These are phyloP conservation scores for Cyclura pinguis DNA, from an alignment of 2,797 vertebrate genomes.

Conservation along the genomic window DNA sequence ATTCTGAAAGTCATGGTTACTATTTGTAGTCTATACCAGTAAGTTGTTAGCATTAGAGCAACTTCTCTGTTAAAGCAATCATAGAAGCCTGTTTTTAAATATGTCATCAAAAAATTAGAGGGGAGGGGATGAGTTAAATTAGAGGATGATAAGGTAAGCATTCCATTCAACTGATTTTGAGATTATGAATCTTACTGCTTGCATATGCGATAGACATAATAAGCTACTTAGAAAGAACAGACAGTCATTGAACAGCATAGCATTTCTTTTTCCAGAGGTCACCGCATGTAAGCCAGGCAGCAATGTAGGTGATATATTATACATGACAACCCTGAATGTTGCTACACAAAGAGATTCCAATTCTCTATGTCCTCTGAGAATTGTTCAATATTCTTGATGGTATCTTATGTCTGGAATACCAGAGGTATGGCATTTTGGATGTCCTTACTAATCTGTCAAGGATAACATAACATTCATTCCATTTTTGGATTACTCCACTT, in stretches of 20 bases:
- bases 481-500: slow-evolving; percentile 16
- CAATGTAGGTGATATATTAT: slow-evolving; percentile 65
- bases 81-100: slow-evolving; percentile 62
- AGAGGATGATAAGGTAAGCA: slow-evolving; percentile 41
- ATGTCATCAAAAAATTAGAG: slow-evolving; percentile 66
- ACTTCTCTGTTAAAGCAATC: slow-evolving; percentile 82
- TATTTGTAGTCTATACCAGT: slow-evolving; percentile 65
- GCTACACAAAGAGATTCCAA: slow-evolving; percentile 61
- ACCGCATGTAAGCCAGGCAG: slow-evolving; percentile 52
- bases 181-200: slow-evolving; percentile 70
- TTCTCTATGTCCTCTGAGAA: slow-evolving; percentile 59
- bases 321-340: slow-evolving; percentile 67
- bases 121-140: slow-evolving; percentile 50
- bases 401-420: slow-evolving; percentile 54
- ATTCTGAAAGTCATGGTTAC: slow-evolving; percentile 80
- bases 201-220: slow-evolving; percentile 68
- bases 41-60: slow-evolving; percentile 72
- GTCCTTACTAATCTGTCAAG: slow-evolving; percentile 60
- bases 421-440: slow-evolving; percentile 50
- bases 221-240: slow-evolving; percentile 58
- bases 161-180: slow-evolving; percentile 57
- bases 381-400: slow-evolving; percentile 61
- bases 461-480: slow-evolving; percentile 45
- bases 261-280: slow-evolving; percentile 65
- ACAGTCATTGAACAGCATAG: slow-evolving; percentile 47